phyloP scores from a whole-genome alignment of 2,113 vertebrate species.

The Pelusios castaneus region DNA sequence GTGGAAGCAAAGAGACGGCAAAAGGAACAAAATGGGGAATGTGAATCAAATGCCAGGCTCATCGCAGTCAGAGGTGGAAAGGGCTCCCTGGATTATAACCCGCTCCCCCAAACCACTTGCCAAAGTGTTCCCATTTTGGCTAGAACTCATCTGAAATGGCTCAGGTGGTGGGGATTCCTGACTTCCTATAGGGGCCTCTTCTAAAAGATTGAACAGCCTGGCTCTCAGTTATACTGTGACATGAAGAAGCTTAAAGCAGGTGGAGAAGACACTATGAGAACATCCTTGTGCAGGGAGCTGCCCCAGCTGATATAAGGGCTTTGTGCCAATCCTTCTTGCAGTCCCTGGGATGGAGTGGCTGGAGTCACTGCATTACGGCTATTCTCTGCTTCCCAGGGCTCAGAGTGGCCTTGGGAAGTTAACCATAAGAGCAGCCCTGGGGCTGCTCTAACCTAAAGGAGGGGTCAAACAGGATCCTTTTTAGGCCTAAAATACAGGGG shows the following conservation, averaged over 20 bases:
- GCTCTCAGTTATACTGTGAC: not conserved
- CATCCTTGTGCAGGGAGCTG: not conserved
- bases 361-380: not conserved
- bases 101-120: not conserved
- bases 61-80: not conserved
- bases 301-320: not conserved
- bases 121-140: not conserved
- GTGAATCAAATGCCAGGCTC: not conserved
- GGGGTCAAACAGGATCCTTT: not conserved
- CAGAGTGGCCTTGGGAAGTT: not conserved
- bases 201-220: not conserved
- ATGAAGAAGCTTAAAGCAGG: not conserved
- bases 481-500: not conserved
- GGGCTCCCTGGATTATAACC: not conserved
- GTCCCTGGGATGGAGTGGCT: not conserved
- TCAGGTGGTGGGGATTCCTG: not conserved
- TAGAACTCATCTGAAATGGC: not conserved
- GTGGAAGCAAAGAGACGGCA: not conserved
- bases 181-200: not conserved
- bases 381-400: not conserved
- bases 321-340: no score
- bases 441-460: not conserved
- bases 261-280: not conserved
- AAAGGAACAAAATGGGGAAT: not conserved
- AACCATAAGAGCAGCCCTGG: not conserved